Evolutionary conservation across 2,888 invertebrate genomes (phyloP).

Genomic region (Drosophila infuscata): DNA sequence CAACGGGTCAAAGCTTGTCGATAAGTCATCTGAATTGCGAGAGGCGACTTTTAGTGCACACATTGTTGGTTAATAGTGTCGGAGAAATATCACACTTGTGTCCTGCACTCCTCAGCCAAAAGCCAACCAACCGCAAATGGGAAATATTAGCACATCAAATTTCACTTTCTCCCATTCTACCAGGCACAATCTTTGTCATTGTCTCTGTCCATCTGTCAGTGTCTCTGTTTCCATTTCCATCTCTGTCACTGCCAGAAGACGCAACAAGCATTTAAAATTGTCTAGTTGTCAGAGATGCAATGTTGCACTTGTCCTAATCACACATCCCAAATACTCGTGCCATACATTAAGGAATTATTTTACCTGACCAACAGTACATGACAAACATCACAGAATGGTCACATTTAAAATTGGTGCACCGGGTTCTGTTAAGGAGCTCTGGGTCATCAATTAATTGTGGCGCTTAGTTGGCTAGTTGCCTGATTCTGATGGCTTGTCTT

Average conservation of each 20-base stretch:
- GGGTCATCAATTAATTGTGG: not conserved
- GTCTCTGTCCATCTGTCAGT: not conserved
- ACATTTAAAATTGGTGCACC: not conserved
- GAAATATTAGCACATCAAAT: not conserved
- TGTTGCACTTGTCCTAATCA: not conserved
- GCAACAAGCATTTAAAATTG: not conserved
- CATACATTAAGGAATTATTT: no score
- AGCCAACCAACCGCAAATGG: not conserved
- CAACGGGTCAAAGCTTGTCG: slow-evolving; percentile 14
- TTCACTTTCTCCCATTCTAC: not conserved
- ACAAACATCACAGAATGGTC: not conserved
- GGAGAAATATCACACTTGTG: not conserved
- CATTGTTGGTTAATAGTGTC: not conserved
- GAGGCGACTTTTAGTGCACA: not conserved
- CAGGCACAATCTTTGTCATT: not conserved
- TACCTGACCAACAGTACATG: not conserved
- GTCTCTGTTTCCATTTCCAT: not conserved
- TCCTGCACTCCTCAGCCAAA: not conserved
- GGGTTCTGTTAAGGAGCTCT: not conserved
- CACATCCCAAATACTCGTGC: not conserved
- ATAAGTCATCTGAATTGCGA: not conserved
- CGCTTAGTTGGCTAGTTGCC: not conserved
- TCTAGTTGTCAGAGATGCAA: not conserved
- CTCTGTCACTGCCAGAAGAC: not conserved
- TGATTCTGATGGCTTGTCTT: not conserved